Evolutionary conservation across 2,888 invertebrate genomes (phyloP), one percentile per base, ranked within the genome.

Genomic region (Stenurella melanura): DNA sequence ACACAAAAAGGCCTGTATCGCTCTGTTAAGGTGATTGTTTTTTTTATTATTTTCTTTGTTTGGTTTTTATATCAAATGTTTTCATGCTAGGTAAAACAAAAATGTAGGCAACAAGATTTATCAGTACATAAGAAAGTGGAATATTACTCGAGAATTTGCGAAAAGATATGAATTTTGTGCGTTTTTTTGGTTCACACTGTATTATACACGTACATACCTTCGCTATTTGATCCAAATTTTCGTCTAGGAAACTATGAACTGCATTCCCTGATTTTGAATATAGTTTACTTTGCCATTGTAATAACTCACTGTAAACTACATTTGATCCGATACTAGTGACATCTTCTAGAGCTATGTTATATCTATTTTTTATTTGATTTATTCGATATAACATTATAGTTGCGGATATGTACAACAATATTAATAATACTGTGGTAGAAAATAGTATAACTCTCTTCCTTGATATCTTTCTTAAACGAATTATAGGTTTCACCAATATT

Each of bases 191-290:
- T n/a, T n/a, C n/a, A n/a, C n/a, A n/a, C n/a, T n/a, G n/a, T n/a
- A n/a, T n/a, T n/a, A n/a, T 26, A 26, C 21, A 34, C 3, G 69
- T 5, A 77, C 85, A 17, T 88, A 94, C 96, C 93, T 95, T 95
- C 78, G 94, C 93, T 84, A 96, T 94, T 89, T 95, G 93, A 88
- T 95, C 92, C 82, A 96, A 91, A 91, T 96, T 95, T 80, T 93
- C 92, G 84, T 93, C 93, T 77, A 96, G 92, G 90, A 94, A 94
- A 80, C 92, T 92, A 88, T 94, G 93, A 82, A 94, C 92, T 85
- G 95, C 94, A 81, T 91, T 90, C 10, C 94, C 93, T 76, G 94
- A 94, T 76, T 93, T 93, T 57, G 93, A 92, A 90, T 94, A 94
- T 83, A 94, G 89, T 78, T 93, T 91, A 81, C 92, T 91, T 80